Evolutionary conservation across 1,140 invertebrate genomes (phyloP).

Genomic region (Apis cerana): DNA sequence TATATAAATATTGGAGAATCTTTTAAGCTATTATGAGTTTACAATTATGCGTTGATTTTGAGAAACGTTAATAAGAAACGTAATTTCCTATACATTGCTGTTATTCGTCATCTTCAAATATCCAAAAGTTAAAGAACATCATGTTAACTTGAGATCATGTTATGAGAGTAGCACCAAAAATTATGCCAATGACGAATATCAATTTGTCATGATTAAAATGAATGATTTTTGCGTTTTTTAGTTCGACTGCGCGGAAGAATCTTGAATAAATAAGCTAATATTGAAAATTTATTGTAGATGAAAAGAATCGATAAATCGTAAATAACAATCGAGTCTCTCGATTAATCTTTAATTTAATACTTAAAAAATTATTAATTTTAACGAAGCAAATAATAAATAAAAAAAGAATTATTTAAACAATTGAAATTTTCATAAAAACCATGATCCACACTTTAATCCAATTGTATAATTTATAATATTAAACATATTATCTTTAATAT

Average conservation of each 20-base stretch:
- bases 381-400: constrained; percentile 5
- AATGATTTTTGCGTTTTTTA: background rate
- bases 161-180: background rate
- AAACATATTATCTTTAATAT: background rate
- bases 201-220: background rate
- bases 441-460: background rate
- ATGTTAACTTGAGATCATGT: too few species aligned
- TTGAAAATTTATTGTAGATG: background rate
- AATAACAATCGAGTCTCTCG: constrained; percentile 11
- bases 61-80: background rate
- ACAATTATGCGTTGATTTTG: background rate
- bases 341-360: constrained; percentile 34
- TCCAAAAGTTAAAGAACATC: background rate
- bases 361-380: constrained; percentile 14
- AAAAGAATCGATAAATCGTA: constrained; percentile 1
- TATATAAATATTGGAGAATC: constrained; percentile 19
- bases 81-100: background rate
- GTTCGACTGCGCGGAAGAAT: background rate
- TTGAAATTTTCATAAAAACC: background rate
- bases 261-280: background rate
- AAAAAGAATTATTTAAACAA: constrained; percentile 24
- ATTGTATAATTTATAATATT: background rate
- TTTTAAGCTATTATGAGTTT: background rate
- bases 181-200: background rate
- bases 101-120: background rate